Conservation (phyloP, 2,113 vertebrate genomes). For the pig (Sus scrofa) region T2T-Sscrofa CM001155.3:8580501-8581000, state of each 20-base stretch:
- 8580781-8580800: not conserved
- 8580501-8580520: too few relatives aligned
- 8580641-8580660: not conserved
- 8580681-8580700: not conserved
- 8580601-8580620: not conserved
- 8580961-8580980: not conserved
- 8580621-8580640: accelerated
- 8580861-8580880: not conserved
- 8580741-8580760: not conserved
- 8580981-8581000: not conserved
- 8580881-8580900: not conserved
- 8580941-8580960: too few relatives aligned
- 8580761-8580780: conserved; percentile 32
- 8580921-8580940: too few relatives aligned
- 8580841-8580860: not conserved
- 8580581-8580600: not conserved
- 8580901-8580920: not conserved
- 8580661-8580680: not conserved
- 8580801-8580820: not conserved
- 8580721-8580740: conserved; percentile 18
- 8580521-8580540: not conserved
- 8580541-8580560: not conserved
- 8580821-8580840: not conserved
- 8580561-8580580: not conserved
- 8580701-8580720: not conserved